phyloP scores from a whole-genome alignment of 2,113 vertebrate genomes.

The Pithys albifrons region DNA sequence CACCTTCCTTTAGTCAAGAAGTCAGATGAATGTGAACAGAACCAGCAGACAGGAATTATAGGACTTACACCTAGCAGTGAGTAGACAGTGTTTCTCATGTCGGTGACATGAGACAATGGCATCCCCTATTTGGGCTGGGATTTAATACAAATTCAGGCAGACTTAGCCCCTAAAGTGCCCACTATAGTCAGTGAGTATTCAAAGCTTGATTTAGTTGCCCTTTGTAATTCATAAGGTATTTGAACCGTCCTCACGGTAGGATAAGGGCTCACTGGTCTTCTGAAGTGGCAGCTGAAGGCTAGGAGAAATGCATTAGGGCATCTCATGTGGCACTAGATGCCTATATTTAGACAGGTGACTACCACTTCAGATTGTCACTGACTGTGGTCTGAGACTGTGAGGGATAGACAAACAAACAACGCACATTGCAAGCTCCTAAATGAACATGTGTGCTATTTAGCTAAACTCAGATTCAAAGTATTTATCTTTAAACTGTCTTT shows the following conservation, averaged over 20 bases:
- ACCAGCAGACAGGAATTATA: background rate
- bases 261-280: background rate
- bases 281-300: conserved; percentile 1
- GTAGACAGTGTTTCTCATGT: background rate
- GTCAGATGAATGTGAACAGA: background rate
- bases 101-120: background rate
- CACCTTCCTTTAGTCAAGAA: background rate
- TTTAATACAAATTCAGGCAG: background rate
- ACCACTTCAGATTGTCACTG: background rate
- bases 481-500: background rate
- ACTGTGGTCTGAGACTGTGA: background rate
- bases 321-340: background rate
- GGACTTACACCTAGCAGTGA: background rate
- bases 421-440: background rate
- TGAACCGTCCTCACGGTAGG: background rate
- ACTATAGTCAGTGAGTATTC: background rate
- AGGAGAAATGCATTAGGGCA: background rate
- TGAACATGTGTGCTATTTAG: background rate
- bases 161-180: background rate
- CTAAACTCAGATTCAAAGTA: background rate
- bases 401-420: background rate
- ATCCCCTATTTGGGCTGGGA: background rate
- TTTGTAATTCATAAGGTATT: conserved; percentile 33
- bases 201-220: conserved; percentile 21
- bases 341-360: background rate